Evolutionary conservation across 2,888 invertebrate species (phyloP).

Genomic region (Tipula confusa): DNA sequence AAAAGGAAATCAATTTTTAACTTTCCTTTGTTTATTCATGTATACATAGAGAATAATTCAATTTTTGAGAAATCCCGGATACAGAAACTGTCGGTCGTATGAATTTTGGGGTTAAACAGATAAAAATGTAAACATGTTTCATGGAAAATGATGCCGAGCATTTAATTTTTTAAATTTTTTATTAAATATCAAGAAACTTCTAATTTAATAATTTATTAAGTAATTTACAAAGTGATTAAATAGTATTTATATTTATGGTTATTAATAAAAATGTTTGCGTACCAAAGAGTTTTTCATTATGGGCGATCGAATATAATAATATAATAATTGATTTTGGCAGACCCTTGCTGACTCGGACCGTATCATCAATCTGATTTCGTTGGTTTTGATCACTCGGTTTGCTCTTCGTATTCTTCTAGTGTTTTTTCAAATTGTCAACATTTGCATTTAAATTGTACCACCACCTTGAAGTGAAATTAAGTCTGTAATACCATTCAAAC

Average conservation of each 20-base stretch:
- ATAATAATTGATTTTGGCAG: too few species aligned
- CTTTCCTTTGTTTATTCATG: neutral
- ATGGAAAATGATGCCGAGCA: neutral
- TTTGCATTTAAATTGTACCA: too few species aligned
- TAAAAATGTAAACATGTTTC: neutral
- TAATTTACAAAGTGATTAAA: conserved; percentile 25
- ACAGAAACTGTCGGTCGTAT: neutral
- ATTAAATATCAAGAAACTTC: neutral
- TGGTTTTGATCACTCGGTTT: too few species aligned
- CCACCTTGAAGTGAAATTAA: too few species aligned
- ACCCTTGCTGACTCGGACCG: too few species aligned
- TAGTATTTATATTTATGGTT: neutral
- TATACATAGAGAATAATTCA: neutral
- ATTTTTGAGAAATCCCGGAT: neutral
- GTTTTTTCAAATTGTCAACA: too few species aligned
- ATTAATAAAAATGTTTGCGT: neutral
- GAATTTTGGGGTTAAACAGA: neutral
- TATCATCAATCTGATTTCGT: too few species aligned
- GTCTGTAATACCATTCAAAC: too few species aligned
- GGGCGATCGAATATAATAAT: too few species aligned
- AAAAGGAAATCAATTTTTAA: neutral
- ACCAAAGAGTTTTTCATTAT: too few species aligned
- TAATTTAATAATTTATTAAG: neutral
- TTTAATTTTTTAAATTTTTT: neutral
- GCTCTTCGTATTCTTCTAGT: too few species aligned